Evolutionary conservation across 1,140 invertebrate species (phyloP), one percentile per base, ranked within the genome.

Genomic region (Pomacea maculata): DNA sequence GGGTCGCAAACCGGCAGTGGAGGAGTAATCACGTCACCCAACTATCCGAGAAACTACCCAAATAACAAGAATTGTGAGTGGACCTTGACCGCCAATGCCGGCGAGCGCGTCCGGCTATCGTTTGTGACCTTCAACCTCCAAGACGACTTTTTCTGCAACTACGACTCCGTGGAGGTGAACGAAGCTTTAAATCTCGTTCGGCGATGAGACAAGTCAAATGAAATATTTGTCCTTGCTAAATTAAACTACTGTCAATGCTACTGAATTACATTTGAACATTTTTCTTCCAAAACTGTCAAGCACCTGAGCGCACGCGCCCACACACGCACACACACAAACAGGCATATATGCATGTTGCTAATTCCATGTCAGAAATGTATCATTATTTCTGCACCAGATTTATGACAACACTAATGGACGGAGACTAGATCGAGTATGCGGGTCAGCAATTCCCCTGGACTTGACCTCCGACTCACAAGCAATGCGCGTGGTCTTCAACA

Each of bases 101-200:
- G 71, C 1, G 29, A 34, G 10, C 10, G 17, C 52, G 10, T 45
- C 71, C 29, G 29, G 15, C 29, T 72, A 8, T 29, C 21, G 29
- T 72, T 72, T 52, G 34, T 29, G 8, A 29, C n/a, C 71, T 45
- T 72, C 34, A 29, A 72, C 17, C 71, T 72, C 15, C 29, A 72
- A 45, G 71, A 45, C 25, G 52, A 29, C 71, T 17, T 15, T 9
- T 10, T 15, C 17, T 72, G 71, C 17, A 3, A 10, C 25, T 45
- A 72, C 52, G 71, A 72, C 29, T 72, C 57, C 71, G 4, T 72
- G 17, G 71, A 72, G 71, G 71, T 72, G 71, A 72, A 29, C 2
- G 7, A 52, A 34, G 57, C 1, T 61, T 11, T 14, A 8, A 61
- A 11, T 61, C 11, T 17, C 11, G 2, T 11, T 8, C 15, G 8